These are phyloP conservation scores for Drosophila mimetica DNA, from an alignment of 2,888 invertebrate species.

Conservation along the genomic window DNA sequence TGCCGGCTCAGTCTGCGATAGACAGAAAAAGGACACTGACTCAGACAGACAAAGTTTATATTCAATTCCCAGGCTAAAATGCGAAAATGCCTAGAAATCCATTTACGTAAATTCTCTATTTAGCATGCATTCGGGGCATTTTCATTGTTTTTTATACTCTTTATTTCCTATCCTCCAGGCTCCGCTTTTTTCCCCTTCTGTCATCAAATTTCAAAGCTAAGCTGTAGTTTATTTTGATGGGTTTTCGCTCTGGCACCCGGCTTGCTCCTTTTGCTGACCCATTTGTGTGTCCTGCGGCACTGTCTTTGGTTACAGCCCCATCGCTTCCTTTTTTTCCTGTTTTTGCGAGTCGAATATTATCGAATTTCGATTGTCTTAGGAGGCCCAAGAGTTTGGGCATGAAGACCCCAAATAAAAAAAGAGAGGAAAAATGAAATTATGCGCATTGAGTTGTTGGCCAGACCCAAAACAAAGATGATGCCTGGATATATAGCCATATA, in stretches of 20 bases:
- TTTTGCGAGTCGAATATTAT: conserved; percentile 56
- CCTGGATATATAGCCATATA: conserved; percentile 8
- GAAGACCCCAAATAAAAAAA: conserved; percentile 1
- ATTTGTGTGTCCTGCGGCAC: conserved; percentile 41
- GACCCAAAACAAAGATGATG: conserved; percentile 20
- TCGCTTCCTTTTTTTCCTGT: conserved; percentile 26
- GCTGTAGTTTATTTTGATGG: conserved; percentile 63
- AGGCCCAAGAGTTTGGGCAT: conserved; percentile 10
- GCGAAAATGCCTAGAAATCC: conserved; percentile 80
- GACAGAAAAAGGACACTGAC: conserved; percentile 39
- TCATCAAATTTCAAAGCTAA: conserved; percentile 75
- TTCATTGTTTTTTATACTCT: conserved; percentile 73
- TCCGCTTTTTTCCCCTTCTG: conserved; percentile 39
- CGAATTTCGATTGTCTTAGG: conserved; percentile 78
- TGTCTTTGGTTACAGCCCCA: conserved; percentile 35
- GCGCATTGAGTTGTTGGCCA: conserved; percentile 22
- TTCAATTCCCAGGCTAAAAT: conserved; percentile 73
- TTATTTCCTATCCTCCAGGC: conserved; percentile 17
- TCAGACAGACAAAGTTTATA: conserved; percentile 62
- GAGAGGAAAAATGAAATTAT: conserved; percentile 49
- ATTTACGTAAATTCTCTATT: conserved; percentile 82
- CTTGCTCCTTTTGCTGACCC: conserved; percentile 48
- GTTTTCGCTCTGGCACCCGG: conserved; percentile 50
- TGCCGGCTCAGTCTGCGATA: conserved; percentile 25
- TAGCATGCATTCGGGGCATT: conserved; percentile 81